These are phyloP conservation scores for Platysteira castanea DNA, from an alignment of 2,113 vertebrate genomes.

Conservation along the genomic window DNA sequence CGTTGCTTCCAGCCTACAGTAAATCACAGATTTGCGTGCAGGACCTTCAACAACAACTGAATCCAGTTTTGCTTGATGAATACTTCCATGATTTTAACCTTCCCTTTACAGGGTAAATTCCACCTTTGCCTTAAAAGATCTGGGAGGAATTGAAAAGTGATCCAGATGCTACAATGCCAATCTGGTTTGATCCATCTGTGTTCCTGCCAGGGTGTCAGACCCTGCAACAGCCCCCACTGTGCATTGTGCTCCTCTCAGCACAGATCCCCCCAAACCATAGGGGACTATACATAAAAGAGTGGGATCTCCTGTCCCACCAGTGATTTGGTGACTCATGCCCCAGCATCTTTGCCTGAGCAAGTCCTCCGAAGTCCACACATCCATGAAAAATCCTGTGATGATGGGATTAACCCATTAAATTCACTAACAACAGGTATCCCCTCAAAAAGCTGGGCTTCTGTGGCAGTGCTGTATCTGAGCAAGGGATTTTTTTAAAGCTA, in stretches of 20 bases:
- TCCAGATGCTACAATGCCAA: neutral
- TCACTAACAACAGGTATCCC: neutral
- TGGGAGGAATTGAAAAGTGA: neutral
- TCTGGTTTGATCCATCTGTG: neutral
- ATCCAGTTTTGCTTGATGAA: neutral
- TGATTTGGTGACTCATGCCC: neutral
- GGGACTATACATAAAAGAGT: neutral
- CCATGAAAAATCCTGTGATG: neutral
- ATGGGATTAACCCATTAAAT: neutral
- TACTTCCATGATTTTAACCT: neutral
- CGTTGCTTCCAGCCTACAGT: neutral
- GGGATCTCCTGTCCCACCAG: neutral
- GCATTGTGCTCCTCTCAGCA: neutral
- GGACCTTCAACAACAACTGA: neutral
- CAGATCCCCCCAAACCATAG: neutral
- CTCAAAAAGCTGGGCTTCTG: neutral
- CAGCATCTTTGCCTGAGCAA: neutral
- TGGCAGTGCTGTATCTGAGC: neutral
- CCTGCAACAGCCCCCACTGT: neutral
- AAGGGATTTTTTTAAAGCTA: neutral
- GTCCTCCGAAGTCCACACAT: fast-evolving
- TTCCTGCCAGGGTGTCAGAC: neutral
- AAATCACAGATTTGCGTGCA: neutral
- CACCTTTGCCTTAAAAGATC: neutral
- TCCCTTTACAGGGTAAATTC: neutral